These are phyloP conservation scores for Microctenopoma steveboyesi DNA, from an alignment of 2,797 vertebrate species.

Conservation along the genomic window DNA sequence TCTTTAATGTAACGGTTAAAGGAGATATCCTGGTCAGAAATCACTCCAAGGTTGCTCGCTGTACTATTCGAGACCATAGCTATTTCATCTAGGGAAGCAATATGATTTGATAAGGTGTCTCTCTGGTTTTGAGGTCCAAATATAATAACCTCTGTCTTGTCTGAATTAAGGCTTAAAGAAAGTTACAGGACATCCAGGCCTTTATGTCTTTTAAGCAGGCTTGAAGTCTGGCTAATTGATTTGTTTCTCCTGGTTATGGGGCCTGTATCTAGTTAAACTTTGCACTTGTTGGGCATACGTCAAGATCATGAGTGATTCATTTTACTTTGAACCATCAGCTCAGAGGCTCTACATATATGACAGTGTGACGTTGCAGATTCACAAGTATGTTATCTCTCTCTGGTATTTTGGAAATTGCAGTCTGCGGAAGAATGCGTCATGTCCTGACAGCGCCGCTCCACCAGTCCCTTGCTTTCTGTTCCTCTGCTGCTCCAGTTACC, in stretches of 20 bases:
- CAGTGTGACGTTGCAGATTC: constrained; percentile 30
- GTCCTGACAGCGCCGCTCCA: constrained; percentile 65
- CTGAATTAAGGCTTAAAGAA: no score
- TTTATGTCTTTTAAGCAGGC: no score
- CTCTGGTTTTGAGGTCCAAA: no score
- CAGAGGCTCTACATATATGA: constrained; percentile 6
- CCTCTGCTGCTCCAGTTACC: constrained; percentile 25
- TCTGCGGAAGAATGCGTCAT: constrained; percentile 64
- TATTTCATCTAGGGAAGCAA: no score
- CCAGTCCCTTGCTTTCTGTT: constrained; percentile 23
- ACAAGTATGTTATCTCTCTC: constrained; percentile 40
- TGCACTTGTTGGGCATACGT: constrained; percentile 2
- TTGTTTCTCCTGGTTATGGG: neutral
- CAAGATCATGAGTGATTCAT: constrained; percentile 5
- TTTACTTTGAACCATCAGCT: constrained; percentile 16
- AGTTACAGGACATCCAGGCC: no score
- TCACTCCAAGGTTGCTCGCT: no score
- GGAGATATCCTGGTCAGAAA: no score
- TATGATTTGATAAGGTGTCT: no score
- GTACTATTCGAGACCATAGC: no score
- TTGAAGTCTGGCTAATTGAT: no score
- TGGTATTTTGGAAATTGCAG: constrained; percentile 73
- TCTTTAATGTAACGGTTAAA: no score
- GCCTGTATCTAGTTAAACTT: constrained; percentile 18
- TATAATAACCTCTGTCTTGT: no score